phyloP scores from a whole-genome alignment of 2,888 invertebrate species.

The Parasteatoda lunata region DNA sequence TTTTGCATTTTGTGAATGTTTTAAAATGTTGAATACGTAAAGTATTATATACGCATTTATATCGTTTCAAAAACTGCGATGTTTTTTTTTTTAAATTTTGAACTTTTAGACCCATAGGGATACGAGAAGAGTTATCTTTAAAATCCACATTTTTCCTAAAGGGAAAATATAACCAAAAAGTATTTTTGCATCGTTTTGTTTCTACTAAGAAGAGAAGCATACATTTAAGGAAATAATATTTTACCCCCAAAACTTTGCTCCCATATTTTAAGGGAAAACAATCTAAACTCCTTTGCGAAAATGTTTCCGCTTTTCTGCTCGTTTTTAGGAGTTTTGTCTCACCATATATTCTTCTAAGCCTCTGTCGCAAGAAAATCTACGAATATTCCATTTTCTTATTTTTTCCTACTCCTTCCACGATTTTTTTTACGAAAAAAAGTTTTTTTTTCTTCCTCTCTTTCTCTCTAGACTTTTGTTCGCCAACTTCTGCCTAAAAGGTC shows the following conservation, averaged over 20 bases:
- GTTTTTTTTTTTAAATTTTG: no score
- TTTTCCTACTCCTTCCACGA: no score
- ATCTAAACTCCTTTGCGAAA: constrained; percentile 60
- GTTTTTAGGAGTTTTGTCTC: constrained; percentile 64
- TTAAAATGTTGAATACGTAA: no score
- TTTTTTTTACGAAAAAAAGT: constrained; percentile 48
- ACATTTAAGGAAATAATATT: constrained; percentile 61
- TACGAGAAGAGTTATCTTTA: no score
- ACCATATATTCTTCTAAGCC: constrained; percentile 53
- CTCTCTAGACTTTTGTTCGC: neutral
- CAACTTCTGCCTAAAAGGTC: constrained; percentile 39
- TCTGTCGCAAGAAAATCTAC: constrained; percentile 57
- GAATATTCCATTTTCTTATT: constrained; percentile 61
- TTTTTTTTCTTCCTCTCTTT: constrained; percentile 11
- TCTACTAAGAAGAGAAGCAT: constrained; percentile 13
- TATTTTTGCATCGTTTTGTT: constrained; percentile 40
- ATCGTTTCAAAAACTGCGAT: no score
- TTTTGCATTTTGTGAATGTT: no score
- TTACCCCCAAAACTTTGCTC: constrained; percentile 59
- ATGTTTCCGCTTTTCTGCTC: constrained; percentile 61
- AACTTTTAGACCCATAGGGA: no score
- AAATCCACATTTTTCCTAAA: no score
- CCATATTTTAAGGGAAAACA: constrained; percentile 64
- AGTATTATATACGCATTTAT: no score
- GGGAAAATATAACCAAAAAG: no score